A percentile compares a stretch with the other conserved stretches of the same genome.
phyloP scores from a whole-genome alignment of 2,888 invertebrate species.

The Bellardia bayeri region DNA sequence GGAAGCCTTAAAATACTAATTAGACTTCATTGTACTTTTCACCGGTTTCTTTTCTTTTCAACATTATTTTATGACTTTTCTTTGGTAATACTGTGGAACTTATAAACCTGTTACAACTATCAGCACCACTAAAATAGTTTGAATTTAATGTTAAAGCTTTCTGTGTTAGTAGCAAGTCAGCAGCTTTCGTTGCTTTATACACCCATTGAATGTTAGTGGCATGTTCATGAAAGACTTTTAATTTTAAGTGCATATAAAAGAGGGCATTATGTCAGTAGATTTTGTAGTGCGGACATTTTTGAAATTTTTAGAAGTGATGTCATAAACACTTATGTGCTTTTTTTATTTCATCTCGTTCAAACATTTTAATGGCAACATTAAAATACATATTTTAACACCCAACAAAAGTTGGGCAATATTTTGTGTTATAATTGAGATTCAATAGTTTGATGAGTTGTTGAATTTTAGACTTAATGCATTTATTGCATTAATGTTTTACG shows the following conservation, averaged over 20 bases:
- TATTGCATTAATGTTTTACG: not conserved
- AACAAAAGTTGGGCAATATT: constrained; percentile 1
- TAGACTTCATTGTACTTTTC: constrained; percentile 73
- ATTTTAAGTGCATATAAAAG: constrained; percentile 76
- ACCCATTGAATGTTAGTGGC: not conserved
- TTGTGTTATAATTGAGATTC: constrained; percentile 7
- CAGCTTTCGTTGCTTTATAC: constrained; percentile 29
- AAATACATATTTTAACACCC: constrained; percentile 2
- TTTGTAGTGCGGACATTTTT: constrained; percentile 75
- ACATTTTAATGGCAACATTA: constrained; percentile 6
- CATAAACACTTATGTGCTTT: constrained; percentile 20
- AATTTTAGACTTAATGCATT: not conserved
- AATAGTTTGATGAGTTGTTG: constrained; percentile 15
- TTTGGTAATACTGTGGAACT: constrained; percentile 13
- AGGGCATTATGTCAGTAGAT: constrained; percentile 80
- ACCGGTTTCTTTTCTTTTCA: constrained; percentile 26
- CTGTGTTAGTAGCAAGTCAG: not conserved
- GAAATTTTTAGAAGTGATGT: constrained; percentile 35
- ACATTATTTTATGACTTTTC: not conserved
- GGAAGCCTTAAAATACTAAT: constrained; percentile 75
- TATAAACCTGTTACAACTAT: constrained; percentile 39
- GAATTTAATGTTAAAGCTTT: constrained; percentile 10
- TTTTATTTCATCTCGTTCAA: not conserved
- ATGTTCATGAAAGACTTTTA: constrained; percentile 48
- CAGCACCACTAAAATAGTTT: constrained; percentile 34